Evolutionary conservation across 2,797 vertebrate species (phyloP), one percentile per base, ranked within the genome.

Genomic region (Chaetophractus vellerosus): DNA sequence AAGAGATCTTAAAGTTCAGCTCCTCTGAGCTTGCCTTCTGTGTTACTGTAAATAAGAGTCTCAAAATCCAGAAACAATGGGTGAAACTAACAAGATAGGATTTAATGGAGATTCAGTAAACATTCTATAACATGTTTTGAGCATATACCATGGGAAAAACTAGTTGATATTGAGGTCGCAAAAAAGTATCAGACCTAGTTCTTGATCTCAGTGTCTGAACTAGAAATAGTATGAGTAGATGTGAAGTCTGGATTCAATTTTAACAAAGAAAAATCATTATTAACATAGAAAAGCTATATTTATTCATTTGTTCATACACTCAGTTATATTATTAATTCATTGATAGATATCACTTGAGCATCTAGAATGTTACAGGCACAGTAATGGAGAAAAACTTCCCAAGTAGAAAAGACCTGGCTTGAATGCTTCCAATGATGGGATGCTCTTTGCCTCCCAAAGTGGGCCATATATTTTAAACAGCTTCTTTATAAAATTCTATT

Each of bases 161-260:
- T 84, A 84, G 33, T 63, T 78, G 80, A 89, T 45, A 90, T 81
- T 87, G 24, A 96, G 5, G 2, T 91, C 45, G 11, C 45, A 94
- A 75, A 94, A 88, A 80, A 87, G n/a, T 9, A 4, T 64, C 18
- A 64, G 45, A 92, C 6, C 2, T 4, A 74, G 45, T 33, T 2
- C 21, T 94, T 90, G 33, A 66, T 90, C 57, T 93, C 41, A 81
- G 36, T 83, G 94, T 91, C 45, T 52, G 76, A 90, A 69, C 69
- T 31, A 88, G 68, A 88, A 91, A 85, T 64, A 85, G 95, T 61
- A 82, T 45, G 7, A 31, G 10, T 84, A 90, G 23, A 24, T 55
- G 24, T 41, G 94, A 85, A 93, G 12, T 41, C 26, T 79, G 59
- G 15, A n/a, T 88, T 91, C 52, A 89, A 0, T 75, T 74, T 64